Evolutionary conservation across 2,888 invertebrate genomes (phyloP).

Genomic region (Luffia ferchaultella): DNA sequence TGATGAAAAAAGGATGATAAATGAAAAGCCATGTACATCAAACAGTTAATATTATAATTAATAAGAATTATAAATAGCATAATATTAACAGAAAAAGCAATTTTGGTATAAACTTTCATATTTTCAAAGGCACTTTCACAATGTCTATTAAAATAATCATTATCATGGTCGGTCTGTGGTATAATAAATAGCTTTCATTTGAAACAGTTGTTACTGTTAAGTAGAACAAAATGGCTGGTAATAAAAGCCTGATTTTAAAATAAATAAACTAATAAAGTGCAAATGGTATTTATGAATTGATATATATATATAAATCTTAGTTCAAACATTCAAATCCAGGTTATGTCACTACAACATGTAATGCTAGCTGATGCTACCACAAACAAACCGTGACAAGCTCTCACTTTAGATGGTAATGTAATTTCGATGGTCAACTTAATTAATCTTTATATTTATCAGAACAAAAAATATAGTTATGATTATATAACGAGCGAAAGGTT

Average conservation of each 20-base stretch:
- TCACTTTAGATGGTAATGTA: background rate
- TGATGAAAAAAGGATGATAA: too few relatives aligned
- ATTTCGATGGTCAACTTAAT: background rate
- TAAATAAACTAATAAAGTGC: too few relatives aligned
- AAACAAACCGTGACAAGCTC: background rate
- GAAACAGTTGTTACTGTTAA: background rate
- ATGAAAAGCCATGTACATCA: slow-evolving; percentile 36
- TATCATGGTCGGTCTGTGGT: background rate
- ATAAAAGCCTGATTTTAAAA: too few relatives aligned
- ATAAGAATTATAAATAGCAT: slow-evolving; percentile 61
- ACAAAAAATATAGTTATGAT: background rate
- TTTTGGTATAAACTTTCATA: slow-evolving; percentile 55
- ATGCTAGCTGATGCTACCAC: too few relatives aligned
- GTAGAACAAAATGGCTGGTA: too few relatives aligned
- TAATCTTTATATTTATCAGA: background rate
- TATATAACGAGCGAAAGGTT: too few relatives aligned
- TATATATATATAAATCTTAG: too few relatives aligned
- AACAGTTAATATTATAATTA: slow-evolving; percentile 63
- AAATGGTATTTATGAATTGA: too few relatives aligned
- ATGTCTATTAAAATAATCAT: slow-evolving; percentile 32
- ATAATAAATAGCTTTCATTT: too few relatives aligned
- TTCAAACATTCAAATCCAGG: too few relatives aligned
- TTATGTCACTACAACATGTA: too few relatives aligned
- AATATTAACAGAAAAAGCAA: slow-evolving; percentile 65
- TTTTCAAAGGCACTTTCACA: slow-evolving; percentile 65